phyloP scores from a whole-genome alignment of 2,888 invertebrate genomes.

The Coelinius sp. region DNA sequence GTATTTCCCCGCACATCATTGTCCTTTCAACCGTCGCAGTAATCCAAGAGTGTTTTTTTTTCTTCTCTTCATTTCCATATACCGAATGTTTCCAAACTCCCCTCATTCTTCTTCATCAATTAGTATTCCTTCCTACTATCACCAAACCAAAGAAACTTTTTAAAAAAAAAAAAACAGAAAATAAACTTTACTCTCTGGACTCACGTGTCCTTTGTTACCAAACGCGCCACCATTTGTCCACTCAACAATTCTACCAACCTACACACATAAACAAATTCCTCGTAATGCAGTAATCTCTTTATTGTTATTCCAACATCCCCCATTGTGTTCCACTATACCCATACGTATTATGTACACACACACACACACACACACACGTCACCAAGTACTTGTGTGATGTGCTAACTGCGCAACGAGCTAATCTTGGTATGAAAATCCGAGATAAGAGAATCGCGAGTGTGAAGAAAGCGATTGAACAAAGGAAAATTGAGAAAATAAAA shows the following conservation, averaged over 20 bases:
- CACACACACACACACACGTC: background rate
- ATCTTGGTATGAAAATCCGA: slow-evolving; percentile 48
- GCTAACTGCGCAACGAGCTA: slow-evolving; percentile 61
- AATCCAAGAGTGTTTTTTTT: background rate
- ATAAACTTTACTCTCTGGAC: background rate
- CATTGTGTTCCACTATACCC: background rate
- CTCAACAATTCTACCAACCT: background rate
- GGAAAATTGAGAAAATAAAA: background rate
- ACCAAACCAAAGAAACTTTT: background rate
- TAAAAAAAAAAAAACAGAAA: background rate
- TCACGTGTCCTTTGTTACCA: slow-evolving; percentile 17
- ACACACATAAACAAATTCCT: slow-evolving; percentile 20
- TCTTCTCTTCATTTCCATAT: background rate
- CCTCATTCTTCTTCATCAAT: background rate
- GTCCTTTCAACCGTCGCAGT: background rate
- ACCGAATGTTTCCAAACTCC: too few relatives aligned
- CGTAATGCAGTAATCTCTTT: slow-evolving; percentile 6
- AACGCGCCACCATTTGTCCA: slow-evolving; percentile 11
- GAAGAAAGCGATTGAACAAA: slow-evolving; percentile 33
- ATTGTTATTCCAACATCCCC: slow-evolving; percentile 6
- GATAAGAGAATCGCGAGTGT: slow-evolving; percentile 56
- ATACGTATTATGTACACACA: background rate
- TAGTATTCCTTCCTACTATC: background rate
- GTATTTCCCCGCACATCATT: slow-evolving; percentile 8
- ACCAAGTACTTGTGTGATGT: slow-evolving; percentile 29